A percentile compares a stretch with the other conserved stretches of the same genome.
Evolutionary conservation across 2,888 invertebrate species (phyloP).

Genomic region (Cheilosia soror): DNA sequence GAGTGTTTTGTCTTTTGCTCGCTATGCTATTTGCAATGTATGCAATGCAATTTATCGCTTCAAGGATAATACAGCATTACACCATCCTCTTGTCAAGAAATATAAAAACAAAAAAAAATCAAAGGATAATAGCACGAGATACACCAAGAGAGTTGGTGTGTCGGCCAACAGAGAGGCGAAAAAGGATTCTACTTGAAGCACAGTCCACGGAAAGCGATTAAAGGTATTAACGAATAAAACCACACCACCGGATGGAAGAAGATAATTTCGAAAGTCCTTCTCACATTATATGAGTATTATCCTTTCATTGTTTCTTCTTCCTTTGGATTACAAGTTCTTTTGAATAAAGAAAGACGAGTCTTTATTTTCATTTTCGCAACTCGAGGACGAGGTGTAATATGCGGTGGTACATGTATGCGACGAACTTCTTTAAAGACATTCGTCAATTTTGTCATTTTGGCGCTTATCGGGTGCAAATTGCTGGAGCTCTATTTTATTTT

Average conservation of each 20-base stretch:
- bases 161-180: not conserved
- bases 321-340: constrained; percentile 24
- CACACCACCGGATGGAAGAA: constrained; percentile 42
- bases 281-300: constrained; percentile 8
- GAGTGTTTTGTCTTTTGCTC: constrained; percentile 48
- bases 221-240: constrained; percentile 55
- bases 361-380: too few relatives aligned
- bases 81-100: constrained; percentile 58
- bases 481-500: constrained; percentile 20
- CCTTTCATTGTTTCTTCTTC: constrained; percentile 33
- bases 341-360: constrained; percentile 1
- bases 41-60: constrained; percentile 72
- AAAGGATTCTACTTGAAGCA: constrained; percentile 56
- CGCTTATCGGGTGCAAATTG: constrained; percentile 49
- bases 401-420: not conserved
- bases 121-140: constrained; percentile 63
- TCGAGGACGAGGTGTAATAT: too few relatives aligned
- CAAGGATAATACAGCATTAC: constrained; percentile 71
- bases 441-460: constrained; percentile 58
- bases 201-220: constrained; percentile 64
- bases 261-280: constrained; percentile 40
- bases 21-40: constrained; percentile 48
- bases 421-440: constrained; percentile 29
- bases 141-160: not conserved
- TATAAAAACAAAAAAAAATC: constrained; percentile 65